phyloP scores from a whole-genome alignment of 1,140 invertebrate species.

The Venturia canescens region DNA sequence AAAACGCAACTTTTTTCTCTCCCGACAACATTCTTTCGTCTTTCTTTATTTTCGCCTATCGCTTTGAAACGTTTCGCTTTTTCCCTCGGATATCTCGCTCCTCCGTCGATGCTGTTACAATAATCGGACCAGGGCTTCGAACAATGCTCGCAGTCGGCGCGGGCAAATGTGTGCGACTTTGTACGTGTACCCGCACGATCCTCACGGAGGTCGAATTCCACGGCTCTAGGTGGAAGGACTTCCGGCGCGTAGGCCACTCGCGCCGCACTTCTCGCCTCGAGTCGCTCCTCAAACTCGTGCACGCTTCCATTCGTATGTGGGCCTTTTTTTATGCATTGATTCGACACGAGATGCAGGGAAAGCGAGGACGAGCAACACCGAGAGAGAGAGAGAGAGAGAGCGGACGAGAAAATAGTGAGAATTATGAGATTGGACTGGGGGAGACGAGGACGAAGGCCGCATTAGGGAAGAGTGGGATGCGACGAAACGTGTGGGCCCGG shows the following conservation, averaged over 20 bases:
- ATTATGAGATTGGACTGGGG: neutral
- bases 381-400: constrained; percentile 1
- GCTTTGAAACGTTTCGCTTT: neutral
- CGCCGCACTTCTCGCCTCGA: neutral
- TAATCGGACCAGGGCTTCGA: neutral
- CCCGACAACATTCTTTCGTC: constrained; percentile 8
- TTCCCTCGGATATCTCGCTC: neutral
- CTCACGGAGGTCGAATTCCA: constrained; percentile 37
- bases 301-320: too few relatives aligned
- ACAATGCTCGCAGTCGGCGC: neutral
- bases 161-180: neutral
- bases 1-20: constrained; percentile 29
- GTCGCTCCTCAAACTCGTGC: too few relatives aligned
- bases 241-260: constrained; percentile 32
- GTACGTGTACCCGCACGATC: neutral
- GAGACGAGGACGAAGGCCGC: constrained; percentile 13
- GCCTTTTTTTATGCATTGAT: neutral
- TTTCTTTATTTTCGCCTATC: neutral
- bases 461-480: constrained; percentile 21
- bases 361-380: too few relatives aligned
- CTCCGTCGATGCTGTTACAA: neutral
- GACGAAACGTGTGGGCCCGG: constrained; percentile 33
- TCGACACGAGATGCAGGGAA: neutral
- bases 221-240: constrained; percentile 38
- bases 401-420: neutral